Evolutionary conservation across 92 coral and sea anemone genomes (phyloP), one percentile per base, ranked within the genome.

Genomic region (Galaxea fascicularis): DNA sequence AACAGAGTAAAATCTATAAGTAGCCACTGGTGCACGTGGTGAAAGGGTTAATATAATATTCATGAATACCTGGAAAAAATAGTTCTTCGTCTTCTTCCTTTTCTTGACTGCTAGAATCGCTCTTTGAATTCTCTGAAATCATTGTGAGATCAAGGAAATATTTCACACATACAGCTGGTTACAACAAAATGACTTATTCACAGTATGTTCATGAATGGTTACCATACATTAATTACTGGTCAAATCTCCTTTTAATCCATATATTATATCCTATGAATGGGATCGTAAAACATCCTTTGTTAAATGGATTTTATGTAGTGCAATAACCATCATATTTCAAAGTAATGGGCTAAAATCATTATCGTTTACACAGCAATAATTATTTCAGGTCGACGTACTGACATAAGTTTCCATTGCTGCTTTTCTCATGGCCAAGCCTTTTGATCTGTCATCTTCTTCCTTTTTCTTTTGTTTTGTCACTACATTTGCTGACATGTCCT

Each of bases 401-500:
- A 57, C 58, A 45, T 44, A 71, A 45, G 76, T 71, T 71, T 71
- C 76, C 76, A 80, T 49, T 8, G 76, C 85, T 29, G 85, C 85
- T 27, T 69, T 72, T 27, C 76, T 65, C 65, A 80, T 66, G 35
- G 72, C 64, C 51, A 80, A 66, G 45, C 85, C 85, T 58, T 80
- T 80, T 28, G 72, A 72, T 58, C 74, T 66, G 74, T 80, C 85
- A 18, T 21, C 39, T 64, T 79, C 73, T 54, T 79, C 46, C 62
- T 79, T 79, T 47, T 24, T 79, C 73, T 63, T 79, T 79, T 79
- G 71, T 24, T 79, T 79, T 78, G 56, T 49, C 72, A 62, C 72
- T 56, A 59, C 71, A 59, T 77, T 77, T 17, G 58, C 22, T 29
- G 69, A 18, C 70, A 53, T 67, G 65, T 80, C 85, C 65, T 45